phyloP scores from a whole-genome alignment of 2,113 vertebrate genomes.

The Monarcha castaneiventris region DNA sequence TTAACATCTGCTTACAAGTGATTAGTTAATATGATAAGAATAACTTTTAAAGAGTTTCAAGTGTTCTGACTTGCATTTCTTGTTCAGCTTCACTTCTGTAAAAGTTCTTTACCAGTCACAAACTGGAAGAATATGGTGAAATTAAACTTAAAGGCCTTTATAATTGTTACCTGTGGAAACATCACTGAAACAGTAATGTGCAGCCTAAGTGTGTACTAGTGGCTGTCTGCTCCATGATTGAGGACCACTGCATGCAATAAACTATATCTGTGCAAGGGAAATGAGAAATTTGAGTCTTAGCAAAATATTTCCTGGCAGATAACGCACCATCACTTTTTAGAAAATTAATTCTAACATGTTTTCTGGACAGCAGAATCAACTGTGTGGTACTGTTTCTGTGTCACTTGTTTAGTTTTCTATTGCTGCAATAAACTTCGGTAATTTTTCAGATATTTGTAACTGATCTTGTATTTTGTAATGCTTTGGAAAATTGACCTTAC shows the following conservation, averaged over 20 bases:
- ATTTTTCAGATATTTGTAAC: background rate
- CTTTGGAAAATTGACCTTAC: background rate
- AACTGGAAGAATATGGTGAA: background rate
- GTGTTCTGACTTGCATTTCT: background rate
- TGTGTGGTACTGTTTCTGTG: background rate
- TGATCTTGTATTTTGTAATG: background rate
- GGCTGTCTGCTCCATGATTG: background rate
- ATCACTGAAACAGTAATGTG: background rate
- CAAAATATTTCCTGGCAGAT: background rate
- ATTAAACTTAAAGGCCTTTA: background rate
- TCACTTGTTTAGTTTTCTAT: background rate
- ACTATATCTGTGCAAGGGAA: background rate
- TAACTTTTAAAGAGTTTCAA: background rate
- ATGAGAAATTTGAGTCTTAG: background rate
- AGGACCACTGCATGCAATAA: background rate
- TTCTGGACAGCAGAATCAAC: background rate
- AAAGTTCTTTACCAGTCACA: background rate
- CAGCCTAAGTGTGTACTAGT: background rate
- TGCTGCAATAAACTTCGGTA: background rate
- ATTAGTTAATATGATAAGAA: background rate
- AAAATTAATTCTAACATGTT: background rate
- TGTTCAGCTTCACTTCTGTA: background rate
- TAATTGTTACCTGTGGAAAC: background rate
- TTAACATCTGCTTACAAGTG: background rate
- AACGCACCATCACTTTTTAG: background rate